A percentile compares a stretch with the other conserved stretches of the same genome.
phyloP scores from a whole-genome alignment of 2,888 invertebrate species.

The Escarpia spicata region DNA sequence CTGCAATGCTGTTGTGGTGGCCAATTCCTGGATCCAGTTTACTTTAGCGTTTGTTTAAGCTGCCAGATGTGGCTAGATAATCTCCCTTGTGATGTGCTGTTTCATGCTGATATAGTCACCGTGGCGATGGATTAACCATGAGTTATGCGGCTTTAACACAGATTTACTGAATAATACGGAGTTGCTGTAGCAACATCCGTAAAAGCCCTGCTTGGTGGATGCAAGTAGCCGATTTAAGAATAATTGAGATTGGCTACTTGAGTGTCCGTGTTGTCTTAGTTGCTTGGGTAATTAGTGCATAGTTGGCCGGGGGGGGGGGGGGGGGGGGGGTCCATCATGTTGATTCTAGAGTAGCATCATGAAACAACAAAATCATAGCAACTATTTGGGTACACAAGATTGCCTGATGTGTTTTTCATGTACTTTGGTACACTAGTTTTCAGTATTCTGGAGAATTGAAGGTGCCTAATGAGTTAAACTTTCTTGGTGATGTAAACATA shows the following conservation, averaged over 20 bases:
- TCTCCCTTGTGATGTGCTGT: not conserved
- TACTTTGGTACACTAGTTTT: not conserved
- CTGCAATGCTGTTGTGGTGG: not conserved
- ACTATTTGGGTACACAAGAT: not conserved
- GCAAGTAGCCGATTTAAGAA: slow-evolving; percentile 4
- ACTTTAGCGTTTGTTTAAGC: not conserved
- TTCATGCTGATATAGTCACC: slow-evolving; percentile 13
- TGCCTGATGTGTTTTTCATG: not conserved
- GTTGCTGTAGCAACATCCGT: not conserved
- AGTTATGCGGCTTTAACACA: not conserved
- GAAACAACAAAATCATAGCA: not conserved
- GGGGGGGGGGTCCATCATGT: not conserved
- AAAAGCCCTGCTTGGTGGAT: not conserved
- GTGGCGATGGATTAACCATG: not conserved
- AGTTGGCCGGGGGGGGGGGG: not conserved
- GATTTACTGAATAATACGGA: not conserved
- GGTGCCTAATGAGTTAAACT: too few species aligned
- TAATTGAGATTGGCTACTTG: slow-evolving; percentile 12
- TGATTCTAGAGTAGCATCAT: not conserved
- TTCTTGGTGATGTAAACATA: too few species aligned
- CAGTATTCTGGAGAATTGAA: not conserved
- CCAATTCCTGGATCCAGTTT: not conserved
- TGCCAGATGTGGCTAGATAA: not conserved
- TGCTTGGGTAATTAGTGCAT: not conserved
- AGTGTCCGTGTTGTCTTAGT: not conserved